Base-by-base conservation (phyloP, 2,113 vertebrate genomes). In the Porphyrio hochstetteri region DNA sequence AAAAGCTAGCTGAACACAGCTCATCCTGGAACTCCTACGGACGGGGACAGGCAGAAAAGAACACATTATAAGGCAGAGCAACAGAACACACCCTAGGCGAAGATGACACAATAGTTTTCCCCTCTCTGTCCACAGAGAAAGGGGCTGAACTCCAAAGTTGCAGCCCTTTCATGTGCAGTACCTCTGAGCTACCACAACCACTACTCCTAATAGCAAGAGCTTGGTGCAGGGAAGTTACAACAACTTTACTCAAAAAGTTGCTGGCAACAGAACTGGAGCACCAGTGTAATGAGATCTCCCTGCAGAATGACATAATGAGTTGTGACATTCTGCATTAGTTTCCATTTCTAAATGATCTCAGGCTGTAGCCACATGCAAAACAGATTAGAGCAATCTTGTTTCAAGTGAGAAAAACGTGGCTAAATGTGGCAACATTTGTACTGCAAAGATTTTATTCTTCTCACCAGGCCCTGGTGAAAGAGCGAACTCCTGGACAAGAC, bases 401-500 rank as follows among this genome's bases (percentile, higher is more conserved):
- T 89, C 64, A 92, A 92, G 91, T 1, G 2, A 89, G 64, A 95
- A 95, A 94, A 89, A 91, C 0, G 5, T 36, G 42, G 52, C 72
- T 95, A 89, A 93, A 92, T 64, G 72, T 84, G 92, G 80, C 52
- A 91, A 89, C 72, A 75, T 71, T 89, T 86, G 56, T 75, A 86
- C 56, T 68, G 72, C 77, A 79, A 86, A 86, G n/a, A 82, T 75
- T 82, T 91, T 67, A 68, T 35, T 94, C 70, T 82, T 90, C 91
- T 89, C 65, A 79, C 33, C 11, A 78, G 77, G 27, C 50, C 59
- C 60, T 64, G 88, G 71, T 71, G 80, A 93, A 70, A 81, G 33
- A 94, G 25, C 10, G 44, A 92, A 60, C 56, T 95, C 68, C 18
- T 4, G 3, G 89, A 94, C 91, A 95, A 82, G 61, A 68, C 53